phyloP scores from a whole-genome alignment of 2,888 invertebrate genomes.

The Seladonia tumulorum region DNA sequence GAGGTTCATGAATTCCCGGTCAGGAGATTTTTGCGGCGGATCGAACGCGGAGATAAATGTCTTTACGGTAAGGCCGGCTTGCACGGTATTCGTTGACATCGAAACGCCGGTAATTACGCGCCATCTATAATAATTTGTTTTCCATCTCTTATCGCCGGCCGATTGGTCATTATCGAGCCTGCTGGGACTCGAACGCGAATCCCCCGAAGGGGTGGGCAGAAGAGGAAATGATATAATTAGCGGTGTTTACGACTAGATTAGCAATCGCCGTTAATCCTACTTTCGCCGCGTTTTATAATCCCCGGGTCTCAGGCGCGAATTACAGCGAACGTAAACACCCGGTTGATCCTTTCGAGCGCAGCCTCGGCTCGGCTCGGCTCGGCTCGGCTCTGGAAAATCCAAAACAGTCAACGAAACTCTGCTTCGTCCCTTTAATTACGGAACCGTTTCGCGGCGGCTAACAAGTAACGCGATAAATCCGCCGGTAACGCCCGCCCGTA shows the following conservation, averaged over 20 bases:
- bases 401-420: conserved; percentile 19
- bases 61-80: background rate
- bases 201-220: background rate
- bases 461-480: conserved; percentile 44
- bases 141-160: background rate
- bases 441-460: conserved; percentile 18
- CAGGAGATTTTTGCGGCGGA: background rate
- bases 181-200: background rate
- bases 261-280: conserved; percentile 9
- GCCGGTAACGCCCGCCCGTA: conserved; percentile 28
- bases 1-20: background rate
- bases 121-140: conserved; percentile 2
- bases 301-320: background rate
- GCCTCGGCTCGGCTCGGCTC: background rate
- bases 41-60: background rate
- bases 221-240: conserved; percentile 12
- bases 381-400: background rate
- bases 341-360: background rate
- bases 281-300: conserved; percentile 3
- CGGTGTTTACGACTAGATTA: conserved; percentile 8
- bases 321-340: conserved; percentile 6
- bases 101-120: background rate
- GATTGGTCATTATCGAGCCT: background rate
- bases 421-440: conserved; percentile 36
- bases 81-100: background rate